A percentile compares a stretch with the other conserved stretches of the same genome.
These are phyloP conservation scores for Geotrupes spiniger DNA, from an alignment of 2,888 invertebrate species.

Conservation along the genomic window DNA sequence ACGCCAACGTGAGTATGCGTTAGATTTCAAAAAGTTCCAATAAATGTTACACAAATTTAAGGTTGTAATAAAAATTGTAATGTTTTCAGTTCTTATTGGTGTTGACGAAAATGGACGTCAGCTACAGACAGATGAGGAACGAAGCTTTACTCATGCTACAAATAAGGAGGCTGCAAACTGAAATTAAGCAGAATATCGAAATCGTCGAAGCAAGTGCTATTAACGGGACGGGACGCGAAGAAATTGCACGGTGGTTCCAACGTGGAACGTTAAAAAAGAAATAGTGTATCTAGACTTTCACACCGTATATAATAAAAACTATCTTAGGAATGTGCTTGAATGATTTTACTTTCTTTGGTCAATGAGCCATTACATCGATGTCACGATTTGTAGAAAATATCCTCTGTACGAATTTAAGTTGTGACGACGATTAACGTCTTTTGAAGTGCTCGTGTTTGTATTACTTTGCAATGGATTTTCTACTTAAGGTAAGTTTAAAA, in stretches of 20 bases:
- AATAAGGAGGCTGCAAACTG: slow-evolving; percentile 64
- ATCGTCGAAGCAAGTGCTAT: slow-evolving; percentile 75
- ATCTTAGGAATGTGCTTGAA: neutral
- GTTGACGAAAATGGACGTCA: slow-evolving; percentile 80
- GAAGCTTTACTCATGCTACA: slow-evolving; percentile 82
- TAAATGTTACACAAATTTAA: neutral
- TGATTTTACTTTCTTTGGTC: neutral
- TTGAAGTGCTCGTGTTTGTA: too few relatives aligned
- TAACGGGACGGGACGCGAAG: slow-evolving; percentile 66
- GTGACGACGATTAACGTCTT: too few relatives aligned
- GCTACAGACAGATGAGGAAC: slow-evolving; percentile 83
- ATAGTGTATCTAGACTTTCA: neutral
- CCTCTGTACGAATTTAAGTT: too few relatives aligned
- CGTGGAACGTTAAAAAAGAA: slow-evolving; percentile 22
- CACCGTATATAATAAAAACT: slow-evolving; percentile 1
- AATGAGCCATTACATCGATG: slow-evolving; percentile 1
- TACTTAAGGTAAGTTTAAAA: too few relatives aligned
- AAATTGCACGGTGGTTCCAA: slow-evolving; percentile 60
- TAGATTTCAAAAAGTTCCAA: neutral
- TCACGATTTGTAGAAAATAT: neutral
- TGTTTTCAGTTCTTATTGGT: slow-evolving; percentile 63
- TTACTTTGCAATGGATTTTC: too few relatives aligned
- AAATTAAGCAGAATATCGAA: slow-evolving; percentile 65
- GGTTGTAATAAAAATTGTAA: neutral
- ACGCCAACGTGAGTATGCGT: slow-evolving; percentile 57